Evolutionary conservation across 1,140 invertebrate genomes (phyloP).

Genomic region (Littorina saxatilis): DNA sequence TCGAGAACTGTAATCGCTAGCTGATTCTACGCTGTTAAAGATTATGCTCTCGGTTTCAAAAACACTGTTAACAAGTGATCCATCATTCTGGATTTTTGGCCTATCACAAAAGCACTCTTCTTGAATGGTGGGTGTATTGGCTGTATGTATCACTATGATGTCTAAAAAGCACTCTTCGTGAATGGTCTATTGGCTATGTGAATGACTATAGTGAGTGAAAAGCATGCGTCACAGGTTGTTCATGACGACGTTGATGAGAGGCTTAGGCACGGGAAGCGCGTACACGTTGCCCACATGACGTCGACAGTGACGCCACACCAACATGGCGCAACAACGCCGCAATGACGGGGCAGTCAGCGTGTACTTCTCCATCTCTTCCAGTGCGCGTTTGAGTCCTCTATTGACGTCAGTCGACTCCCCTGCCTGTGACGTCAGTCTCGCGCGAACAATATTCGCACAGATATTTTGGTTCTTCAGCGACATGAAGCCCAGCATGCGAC

Average conservation of each 20-base stretch:
- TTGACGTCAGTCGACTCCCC: not conserved
- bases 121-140: no score
- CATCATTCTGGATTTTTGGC: no score
- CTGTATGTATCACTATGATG: not conserved
- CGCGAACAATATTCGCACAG: not conserved
- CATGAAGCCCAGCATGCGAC: conserved; percentile 30
- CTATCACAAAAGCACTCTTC: no score
- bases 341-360: conserved; percentile 11
- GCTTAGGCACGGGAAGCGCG: conserved; percentile 31
- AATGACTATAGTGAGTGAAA: no score
- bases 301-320: conserved; percentile 36
- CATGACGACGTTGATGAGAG: conserved; percentile 36
- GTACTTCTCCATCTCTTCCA: conserved; percentile 20
- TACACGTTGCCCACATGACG: conserved; percentile 37
- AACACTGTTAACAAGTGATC: not conserved
- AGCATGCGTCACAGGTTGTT: conserved; percentile 12
- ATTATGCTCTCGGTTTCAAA: not conserved
- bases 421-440: not conserved
- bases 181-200: not conserved
- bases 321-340: conserved; percentile 39
- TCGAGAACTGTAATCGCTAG: not conserved
- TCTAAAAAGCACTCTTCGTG: not conserved
- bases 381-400: not conserved
- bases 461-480: not conserved
- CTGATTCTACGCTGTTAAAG: not conserved